Evolutionary conservation across 2,797 vertebrate genomes (phyloP).

Genomic region (Bovichtus variegatus): DNA sequence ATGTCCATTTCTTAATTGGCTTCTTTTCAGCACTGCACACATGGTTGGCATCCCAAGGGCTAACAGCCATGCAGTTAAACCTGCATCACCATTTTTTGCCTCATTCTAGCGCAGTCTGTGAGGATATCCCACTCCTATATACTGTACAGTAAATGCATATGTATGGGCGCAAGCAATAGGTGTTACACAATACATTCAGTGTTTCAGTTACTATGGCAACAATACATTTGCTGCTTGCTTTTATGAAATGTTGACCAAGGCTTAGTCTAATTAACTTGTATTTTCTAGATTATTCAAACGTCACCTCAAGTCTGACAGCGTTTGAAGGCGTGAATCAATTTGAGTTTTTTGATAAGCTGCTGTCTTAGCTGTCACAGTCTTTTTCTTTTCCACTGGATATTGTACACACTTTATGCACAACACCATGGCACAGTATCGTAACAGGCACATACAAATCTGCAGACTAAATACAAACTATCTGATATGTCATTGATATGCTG

Average conservation of each 20-base stretch:
- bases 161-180: conserved; percentile 32
- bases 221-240: conserved; percentile 40
- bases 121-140: conserved; percentile 41
- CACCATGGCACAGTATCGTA: not conserved
- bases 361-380: not conserved
- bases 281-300: conserved; percentile 32
- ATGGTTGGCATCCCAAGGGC: conserved; percentile 38
- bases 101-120: conserved; percentile 17
- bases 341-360: conserved; percentile 21
- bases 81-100: conserved; percentile 36
- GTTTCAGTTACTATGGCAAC: conserved; percentile 71
- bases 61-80: conserved; percentile 34
- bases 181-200: conserved; percentile 40
- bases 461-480: not conserved
- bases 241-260: conserved; percentile 43
- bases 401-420: not conserved
- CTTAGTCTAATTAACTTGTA: conserved; percentile 24
- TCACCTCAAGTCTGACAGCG: conserved; percentile 27
- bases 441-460: conserved; percentile 1
- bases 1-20: conserved; percentile 57
- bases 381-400: not conserved
- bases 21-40: conserved; percentile 50
- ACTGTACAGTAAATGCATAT: conserved; percentile 50
- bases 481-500: not conserved
- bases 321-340: conserved; percentile 27